These are phyloP conservation scores for Paraescarpia echinospica DNA, from an alignment of 1,140 invertebrate species.

Conservation along the genomic window DNA sequence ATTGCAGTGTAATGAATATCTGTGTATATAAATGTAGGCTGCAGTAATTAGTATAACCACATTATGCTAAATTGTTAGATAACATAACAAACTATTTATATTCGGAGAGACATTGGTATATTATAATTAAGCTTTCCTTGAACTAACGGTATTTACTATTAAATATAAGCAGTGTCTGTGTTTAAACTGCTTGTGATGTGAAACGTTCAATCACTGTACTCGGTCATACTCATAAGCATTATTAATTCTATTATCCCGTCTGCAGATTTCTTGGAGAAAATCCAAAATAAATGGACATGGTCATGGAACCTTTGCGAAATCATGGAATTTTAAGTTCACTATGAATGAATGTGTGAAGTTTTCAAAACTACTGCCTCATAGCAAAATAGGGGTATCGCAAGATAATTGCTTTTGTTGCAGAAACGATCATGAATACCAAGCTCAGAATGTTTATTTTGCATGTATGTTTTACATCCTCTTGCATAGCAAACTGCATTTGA, in stretches of 20 bases:
- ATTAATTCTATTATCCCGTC: background rate
- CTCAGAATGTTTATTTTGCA: background rate
- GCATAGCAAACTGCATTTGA: background rate
- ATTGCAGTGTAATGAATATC: background rate
- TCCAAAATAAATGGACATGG: background rate
- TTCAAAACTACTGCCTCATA: no score
- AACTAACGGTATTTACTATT: no score
- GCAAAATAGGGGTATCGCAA: no score
- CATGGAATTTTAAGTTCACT: background rate
- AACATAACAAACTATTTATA: background rate
- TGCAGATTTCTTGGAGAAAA: background rate
- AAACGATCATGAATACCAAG: background rate
- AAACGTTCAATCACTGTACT: background rate
- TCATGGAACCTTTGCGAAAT: background rate
- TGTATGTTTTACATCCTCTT: background rate
- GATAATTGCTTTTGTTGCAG: background rate
- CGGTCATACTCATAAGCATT: background rate
- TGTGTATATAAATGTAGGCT: background rate
- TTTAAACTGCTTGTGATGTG: background rate
- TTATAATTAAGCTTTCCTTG: background rate
- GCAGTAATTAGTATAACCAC: background rate
- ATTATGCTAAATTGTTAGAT: background rate
- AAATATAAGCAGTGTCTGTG: background rate
- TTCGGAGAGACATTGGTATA: background rate
- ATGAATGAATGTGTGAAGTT: no score